Conservation (phyloP, 2,113 vertebrate genomes). For the Ovibos moschatus region DNA sequence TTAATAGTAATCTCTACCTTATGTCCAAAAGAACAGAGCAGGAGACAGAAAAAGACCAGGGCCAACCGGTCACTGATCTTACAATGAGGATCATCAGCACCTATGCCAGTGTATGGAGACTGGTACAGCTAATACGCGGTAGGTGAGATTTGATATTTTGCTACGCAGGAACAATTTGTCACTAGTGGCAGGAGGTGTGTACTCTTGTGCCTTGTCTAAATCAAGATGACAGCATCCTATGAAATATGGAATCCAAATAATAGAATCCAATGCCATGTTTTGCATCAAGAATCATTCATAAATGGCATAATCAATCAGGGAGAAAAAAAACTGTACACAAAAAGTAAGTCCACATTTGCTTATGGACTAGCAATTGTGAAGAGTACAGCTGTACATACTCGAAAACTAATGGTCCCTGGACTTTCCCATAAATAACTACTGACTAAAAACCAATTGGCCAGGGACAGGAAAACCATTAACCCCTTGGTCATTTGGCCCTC, state of each 20-base stretch:
- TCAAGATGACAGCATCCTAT: conserved; percentile 22
- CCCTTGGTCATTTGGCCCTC: conserved; percentile 56
- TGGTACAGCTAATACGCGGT: neutral
- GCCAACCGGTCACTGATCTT: conserved; percentile 24
- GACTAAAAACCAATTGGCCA: conserved; percentile 67
- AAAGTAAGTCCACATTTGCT: conserved; percentile 59
- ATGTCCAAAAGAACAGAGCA: conserved; percentile 70
- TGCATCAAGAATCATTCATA: conserved; percentile 62
- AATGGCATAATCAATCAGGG: conserved; percentile 63
- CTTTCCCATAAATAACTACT: conserved; percentile 67
- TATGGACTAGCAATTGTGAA: conserved; percentile 16
- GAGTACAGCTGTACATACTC: conserved; percentile 53
- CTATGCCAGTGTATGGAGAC: neutral
- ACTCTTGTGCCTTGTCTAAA: conserved; percentile 16
- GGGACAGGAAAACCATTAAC: conserved; percentile 64
- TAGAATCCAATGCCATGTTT: conserved; percentile 42
- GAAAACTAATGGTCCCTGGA: conserved; percentile 54
- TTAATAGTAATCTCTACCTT: conserved; percentile 83
- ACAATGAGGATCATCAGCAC: conserved; percentile 35
- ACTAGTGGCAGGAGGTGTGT: neutral
- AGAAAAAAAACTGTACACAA: conserved; percentile 19
- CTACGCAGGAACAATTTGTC: neutral
- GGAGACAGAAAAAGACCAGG: conserved; percentile 1
- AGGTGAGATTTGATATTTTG: neutral
- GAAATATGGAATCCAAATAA: conserved; percentile 48